Base-by-base conservation (phyloP, 2,113 vertebrate genomes). In the Lagopus muta region DNA sequence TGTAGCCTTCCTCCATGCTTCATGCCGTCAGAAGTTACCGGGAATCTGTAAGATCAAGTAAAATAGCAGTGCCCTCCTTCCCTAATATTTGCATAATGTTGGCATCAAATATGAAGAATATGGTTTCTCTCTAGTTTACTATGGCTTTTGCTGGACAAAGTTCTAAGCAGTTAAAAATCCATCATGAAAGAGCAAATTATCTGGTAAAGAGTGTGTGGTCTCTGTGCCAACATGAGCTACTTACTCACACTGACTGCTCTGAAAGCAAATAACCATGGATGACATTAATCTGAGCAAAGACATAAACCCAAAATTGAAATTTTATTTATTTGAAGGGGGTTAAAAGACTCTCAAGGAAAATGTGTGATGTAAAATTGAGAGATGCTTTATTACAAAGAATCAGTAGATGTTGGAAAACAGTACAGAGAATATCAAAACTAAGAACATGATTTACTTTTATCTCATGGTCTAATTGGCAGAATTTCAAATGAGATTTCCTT, bases 81-180 rank as follows among this genome's bases (percentile, higher is more conserved):
- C 25, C 8, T 58, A 62, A 70, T 13, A 50, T 16, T 58, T 85
- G 9, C 16, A 30, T 67, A 74, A 74, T 28, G 1, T 42, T 94
- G 58, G 75, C 64, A 86, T 72, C 36, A 77, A 50, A 90, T 69
- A n/a, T 54, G 40, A 94, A 17, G 30, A 94, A 67, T 42, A 32
- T 70, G 15, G 57, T 67, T 95, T 91, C 12, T 25, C 5, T 85
- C 8, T 17, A 47, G 19, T 93, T 89, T 80, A 67, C n/a, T 55
- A 34, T 11, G 36, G 24, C 13, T 77, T 93, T 86, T 90, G 14
- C 40, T 95, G 90, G 72, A 80, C 16, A 67, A 89, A 82, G 57
- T 86, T 90, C 76, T 54, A 86, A 95, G 50, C 40, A 77, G 54
- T 55, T 70, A 70, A 86, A 88, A 89, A 86, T 74, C 64, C 50